A percentile compares a stretch with the other conserved stretches of the same genome.
These are phyloP conservation scores for Anastrepha obliqua DNA, from an alignment of 1,140 invertebrate genomes.

Conservation along the genomic window DNA sequence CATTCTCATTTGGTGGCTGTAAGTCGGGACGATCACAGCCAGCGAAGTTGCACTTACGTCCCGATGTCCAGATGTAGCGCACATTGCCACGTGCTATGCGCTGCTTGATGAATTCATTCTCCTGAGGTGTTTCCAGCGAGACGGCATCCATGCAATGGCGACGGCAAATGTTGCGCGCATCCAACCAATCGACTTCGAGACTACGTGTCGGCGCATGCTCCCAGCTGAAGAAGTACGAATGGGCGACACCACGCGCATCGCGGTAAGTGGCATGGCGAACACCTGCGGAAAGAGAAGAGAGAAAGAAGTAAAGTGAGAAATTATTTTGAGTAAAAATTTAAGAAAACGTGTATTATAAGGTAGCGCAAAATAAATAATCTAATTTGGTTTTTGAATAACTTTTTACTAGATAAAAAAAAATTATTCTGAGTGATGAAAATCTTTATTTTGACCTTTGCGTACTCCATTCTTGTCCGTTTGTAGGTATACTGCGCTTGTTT, in stretches of 20 bases:
- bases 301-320: neutral
- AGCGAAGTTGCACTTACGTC: constrained; percentile 93
- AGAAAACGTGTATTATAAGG: too few species aligned
- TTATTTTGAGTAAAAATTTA: too few species aligned
- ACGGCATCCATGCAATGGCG: constrained; percentile 95
- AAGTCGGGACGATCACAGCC: constrained; percentile 91
- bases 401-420: too few species aligned
- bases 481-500: too few species aligned
- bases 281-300: constrained; percentile 75
- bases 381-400: too few species aligned
- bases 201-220: constrained; percentile 89
- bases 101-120: constrained; percentile 93
- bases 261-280: constrained; percentile 90
- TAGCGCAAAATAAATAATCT: too few species aligned
- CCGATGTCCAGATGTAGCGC: constrained; percentile 92
- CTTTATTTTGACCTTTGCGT: too few species aligned
- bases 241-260: constrained; percentile 88
- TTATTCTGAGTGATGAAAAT: too few species aligned
- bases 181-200: constrained; percentile 92
- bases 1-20: constrained; percentile 91
- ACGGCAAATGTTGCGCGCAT: constrained; percentile 92
- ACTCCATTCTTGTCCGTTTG: too few species aligned
- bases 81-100: constrained; percentile 83
- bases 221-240: constrained; percentile 96
- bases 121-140: constrained; percentile 90